Percentiles rank a stretch among this genome's conserved stretches.
These are phyloP conservation scores for Mormyrops boulengeri DNA, from an alignment of 2,797 vertebrate species.

Conservation along the genomic window DNA sequence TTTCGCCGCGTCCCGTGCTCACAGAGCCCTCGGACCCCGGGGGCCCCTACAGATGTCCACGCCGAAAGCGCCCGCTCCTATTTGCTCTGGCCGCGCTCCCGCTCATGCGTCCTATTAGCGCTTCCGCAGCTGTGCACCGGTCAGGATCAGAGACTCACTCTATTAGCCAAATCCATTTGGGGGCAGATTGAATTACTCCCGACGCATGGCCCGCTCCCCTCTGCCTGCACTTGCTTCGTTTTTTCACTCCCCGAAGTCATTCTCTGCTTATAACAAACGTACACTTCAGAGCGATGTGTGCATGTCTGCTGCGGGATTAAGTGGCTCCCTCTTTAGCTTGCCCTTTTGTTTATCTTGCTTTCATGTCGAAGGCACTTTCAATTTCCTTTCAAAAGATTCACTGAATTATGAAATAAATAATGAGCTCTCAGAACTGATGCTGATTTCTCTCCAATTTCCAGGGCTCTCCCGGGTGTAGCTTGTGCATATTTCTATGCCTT, in stretches of 20 bases:
- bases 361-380: conserved; percentile 16
- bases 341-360: conserved; percentile 17
- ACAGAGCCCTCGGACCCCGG: neutral
- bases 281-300: conserved; percentile 2
- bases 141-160: conserved; percentile 16
- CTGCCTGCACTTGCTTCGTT: conserved; percentile 1
- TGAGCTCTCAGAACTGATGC: conserved; percentile 17
- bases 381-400: conserved; percentile 19
- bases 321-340: conserved; percentile 11
- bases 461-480: neutral
- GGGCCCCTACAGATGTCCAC: neutral
- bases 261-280: conserved; percentile 16
- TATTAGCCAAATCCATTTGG: conserved; percentile 22
- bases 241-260: conserved; percentile 9
- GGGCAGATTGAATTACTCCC: conserved; percentile 15
- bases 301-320: conserved; percentile 13
- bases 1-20: neutral
- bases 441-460: neutral
- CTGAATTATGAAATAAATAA: conserved; percentile 16
- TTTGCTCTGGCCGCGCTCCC: neutral
- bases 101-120: neutral
- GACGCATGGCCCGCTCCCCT: conserved; percentile 10
- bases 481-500: neutral
- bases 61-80: neutral
- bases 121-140: conserved; percentile 10